Evolutionary conservation across 2,113 vertebrate species (phyloP).

Genomic region (Saimiri boliviensis): DNA sequence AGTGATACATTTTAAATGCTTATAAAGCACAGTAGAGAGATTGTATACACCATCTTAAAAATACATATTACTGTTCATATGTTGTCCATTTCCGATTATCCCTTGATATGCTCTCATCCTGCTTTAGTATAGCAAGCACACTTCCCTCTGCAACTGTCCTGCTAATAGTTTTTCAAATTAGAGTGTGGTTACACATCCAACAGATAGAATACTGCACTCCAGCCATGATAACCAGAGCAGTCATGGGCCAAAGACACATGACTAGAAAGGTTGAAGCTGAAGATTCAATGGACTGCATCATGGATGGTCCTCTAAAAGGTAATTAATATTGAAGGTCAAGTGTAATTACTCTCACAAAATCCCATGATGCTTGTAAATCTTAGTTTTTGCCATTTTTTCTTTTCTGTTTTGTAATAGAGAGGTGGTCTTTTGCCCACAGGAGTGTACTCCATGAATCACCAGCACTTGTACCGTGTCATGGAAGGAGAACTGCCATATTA

Average conservation of each 20-base stretch:
- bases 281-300: not conserved
- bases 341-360: slow-evolving; percentile 15
- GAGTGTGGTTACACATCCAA: not conserved
- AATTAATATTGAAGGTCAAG: slow-evolving; percentile 3
- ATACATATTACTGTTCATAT: not conserved
- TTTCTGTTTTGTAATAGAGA: not conserved
- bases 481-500: not conserved
- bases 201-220: not conserved
- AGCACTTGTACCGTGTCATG: not conserved
- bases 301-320: not conserved
- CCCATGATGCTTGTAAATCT: not conserved
- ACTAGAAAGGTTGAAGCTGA: not conserved
- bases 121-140: too few species aligned
- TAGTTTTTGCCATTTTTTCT: slow-evolving; percentile 10
- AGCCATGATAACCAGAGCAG: not conserved
- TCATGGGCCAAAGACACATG: too few species aligned
- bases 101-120: not conserved
- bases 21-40: not conserved
- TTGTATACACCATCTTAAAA: not conserved
- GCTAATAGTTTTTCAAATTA: not conserved
- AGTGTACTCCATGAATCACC: not conserved
- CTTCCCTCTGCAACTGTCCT: not conserved
- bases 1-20: not conserved
- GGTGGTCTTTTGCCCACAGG: not conserved
- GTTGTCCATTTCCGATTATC: not conserved